phyloP scores from a whole-genome alignment of 1,140 invertebrate genomes.

The Drosophila sproati region DNA sequence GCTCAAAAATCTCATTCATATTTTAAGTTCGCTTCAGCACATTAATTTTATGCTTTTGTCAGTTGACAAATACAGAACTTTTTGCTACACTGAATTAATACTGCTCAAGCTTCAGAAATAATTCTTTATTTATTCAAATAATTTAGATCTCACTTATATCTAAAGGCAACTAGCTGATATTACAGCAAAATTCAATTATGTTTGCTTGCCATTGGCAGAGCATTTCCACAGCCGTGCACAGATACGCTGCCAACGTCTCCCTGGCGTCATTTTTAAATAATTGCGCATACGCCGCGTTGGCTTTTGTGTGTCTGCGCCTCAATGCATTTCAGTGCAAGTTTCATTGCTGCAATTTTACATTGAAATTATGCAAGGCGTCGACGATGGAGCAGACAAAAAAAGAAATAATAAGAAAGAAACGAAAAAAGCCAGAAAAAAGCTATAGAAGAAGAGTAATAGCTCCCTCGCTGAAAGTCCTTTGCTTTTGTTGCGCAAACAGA shows the following conservation, averaged over 20 bases:
- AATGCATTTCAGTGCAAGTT: conserved; percentile 73
- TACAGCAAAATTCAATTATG: conserved; percentile 22
- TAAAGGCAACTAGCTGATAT: background rate
- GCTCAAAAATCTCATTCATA: background rate
- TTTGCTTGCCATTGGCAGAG: conserved; percentile 25
- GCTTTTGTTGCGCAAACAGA: conserved; percentile 78
- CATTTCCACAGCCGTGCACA: conserved; percentile 18
- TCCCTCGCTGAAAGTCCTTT: conserved; percentile 37
- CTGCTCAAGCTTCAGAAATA: background rate
- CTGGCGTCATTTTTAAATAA: conserved; percentile 62
- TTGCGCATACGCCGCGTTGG: conserved; percentile 78
- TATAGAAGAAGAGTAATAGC: conserved; percentile 43
- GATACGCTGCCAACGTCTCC: background rate
- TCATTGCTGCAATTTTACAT: conserved; percentile 73
- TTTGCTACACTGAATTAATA: background rate
- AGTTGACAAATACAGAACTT: no score
- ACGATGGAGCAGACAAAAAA: conserved; percentile 37
- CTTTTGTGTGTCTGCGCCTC: conserved; percentile 69
- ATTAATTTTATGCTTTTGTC: background rate
- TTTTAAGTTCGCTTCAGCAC: no score
- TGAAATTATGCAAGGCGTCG: conserved; percentile 72
- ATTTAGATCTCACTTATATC: background rate
- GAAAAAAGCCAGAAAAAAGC: conserved; percentile 29
- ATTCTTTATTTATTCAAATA: background rate
- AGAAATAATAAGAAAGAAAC: conserved; percentile 1